Evolutionary conservation across 1,140 invertebrate genomes (phyloP).

Genomic region (Delia radicum): DNA sequence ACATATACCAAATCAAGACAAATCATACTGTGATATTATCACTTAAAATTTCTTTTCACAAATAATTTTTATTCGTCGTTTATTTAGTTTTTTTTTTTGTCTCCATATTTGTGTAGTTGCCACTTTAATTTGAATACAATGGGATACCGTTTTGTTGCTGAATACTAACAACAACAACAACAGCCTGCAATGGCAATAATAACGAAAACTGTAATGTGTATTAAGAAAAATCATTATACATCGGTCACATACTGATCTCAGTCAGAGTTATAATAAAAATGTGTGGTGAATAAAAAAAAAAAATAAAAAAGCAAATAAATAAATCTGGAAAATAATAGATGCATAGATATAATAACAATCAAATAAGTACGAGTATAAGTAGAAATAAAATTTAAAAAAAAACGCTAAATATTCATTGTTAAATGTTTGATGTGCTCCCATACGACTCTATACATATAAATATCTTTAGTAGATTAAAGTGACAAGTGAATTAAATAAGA

Average conservation of each 20-base stretch:
- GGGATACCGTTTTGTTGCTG: neutral
- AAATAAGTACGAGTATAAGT: neutral
- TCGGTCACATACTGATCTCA: conserved; percentile 3
- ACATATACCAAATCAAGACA: neutral
- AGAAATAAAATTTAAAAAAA: neutral
- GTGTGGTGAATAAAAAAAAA: neutral
- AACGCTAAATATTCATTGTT: neutral
- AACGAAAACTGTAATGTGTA: neutral
- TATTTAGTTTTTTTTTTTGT: neutral
- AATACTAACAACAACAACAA: neutral
- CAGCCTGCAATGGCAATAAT: neutral
- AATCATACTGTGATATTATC: neutral
- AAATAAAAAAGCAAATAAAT: neutral
- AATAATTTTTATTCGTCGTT: neutral
- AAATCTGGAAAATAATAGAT: neutral
- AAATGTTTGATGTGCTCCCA: neutral
- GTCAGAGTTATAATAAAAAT: neutral
- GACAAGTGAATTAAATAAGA: neutral
- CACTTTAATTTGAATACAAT: neutral
- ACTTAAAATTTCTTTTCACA: neutral
- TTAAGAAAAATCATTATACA: neutral
- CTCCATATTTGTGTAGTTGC: neutral
- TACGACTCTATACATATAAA: neutral
- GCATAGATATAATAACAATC: neutral
- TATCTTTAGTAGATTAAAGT: neutral